phyloP scores from a whole-genome alignment of 2,888 invertebrate species.

The Caenorhabditis virilis region DNA sequence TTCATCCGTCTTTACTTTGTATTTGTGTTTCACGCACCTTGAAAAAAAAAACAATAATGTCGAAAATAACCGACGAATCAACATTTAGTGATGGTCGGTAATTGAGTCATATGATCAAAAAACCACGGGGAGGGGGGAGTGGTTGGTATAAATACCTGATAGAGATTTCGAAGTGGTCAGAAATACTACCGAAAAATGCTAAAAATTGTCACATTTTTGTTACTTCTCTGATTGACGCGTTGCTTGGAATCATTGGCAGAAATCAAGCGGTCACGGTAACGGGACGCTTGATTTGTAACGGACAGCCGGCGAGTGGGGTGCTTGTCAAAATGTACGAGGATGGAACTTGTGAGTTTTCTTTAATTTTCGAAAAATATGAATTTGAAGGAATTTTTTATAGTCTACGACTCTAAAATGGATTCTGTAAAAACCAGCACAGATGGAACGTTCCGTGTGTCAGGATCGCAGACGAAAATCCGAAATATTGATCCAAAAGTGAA shows the following conservation, averaged over 20 bases:
- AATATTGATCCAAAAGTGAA: conserved; percentile 44
- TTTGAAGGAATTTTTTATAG: conserved; percentile 15
- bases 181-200: too few species aligned
- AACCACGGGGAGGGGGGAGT: too few species aligned
- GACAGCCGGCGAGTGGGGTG: conserved; percentile 26
- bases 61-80: too few species aligned
- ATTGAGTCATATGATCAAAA: too few species aligned
- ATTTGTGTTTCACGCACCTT: too few species aligned
- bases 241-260: conserved; percentile 15
- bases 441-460: conserved; percentile 52
- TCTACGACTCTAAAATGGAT: conserved; percentile 55
- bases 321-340: conserved; percentile 31
- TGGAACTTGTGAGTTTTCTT: conserved; percentile 30
- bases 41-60: too few species aligned
- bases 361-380: not conserved
- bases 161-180: too few species aligned
- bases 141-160: too few species aligned
- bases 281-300: conserved; percentile 25
- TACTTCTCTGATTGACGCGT: conserved; percentile 1
- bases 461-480: conserved; percentile 36
- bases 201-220: too few species aligned
- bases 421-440: conserved; percentile 51
- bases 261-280: conserved; percentile 23
- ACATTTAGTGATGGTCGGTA: too few species aligned
- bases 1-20: too few species aligned